A percentile compares a stretch with the other conserved stretches of the same genome.
These are phyloP conservation scores for Neotoma lepida DNA, from an alignment of 2,113 vertebrate genomes.

Conservation along the genomic window DNA sequence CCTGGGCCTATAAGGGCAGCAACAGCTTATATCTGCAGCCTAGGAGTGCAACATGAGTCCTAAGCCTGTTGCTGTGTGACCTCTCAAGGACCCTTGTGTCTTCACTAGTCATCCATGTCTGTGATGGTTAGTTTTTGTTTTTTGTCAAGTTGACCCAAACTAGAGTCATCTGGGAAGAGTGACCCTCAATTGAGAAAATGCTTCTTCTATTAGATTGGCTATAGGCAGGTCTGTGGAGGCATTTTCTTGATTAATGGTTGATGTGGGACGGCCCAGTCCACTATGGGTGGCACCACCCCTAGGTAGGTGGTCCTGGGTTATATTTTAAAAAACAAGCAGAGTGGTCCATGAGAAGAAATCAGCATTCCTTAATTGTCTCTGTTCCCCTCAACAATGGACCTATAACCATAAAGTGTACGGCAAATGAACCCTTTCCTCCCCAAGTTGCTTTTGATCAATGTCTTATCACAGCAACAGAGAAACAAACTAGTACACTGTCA, in stretches of 20 bases:
- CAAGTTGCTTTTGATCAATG: background rate
- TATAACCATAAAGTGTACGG: background rate
- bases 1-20: background rate
- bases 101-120: too few relatives aligned
- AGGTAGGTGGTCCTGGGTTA: background rate
- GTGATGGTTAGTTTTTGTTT: background rate
- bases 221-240: background rate
- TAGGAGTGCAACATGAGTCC: background rate
- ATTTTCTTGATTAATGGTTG: background rate
- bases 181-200: background rate
- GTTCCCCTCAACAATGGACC: background rate
- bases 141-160: background rate
- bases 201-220: background rate
- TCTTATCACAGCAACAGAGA: background rate
- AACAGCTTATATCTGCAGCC: accelerated
- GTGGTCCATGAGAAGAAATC: background rate
- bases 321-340: background rate
- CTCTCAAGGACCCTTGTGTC: background rate
- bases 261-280: background rate
- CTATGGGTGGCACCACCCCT: background rate
- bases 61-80: accelerated
- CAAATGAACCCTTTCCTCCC: background rate
- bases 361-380: background rate
- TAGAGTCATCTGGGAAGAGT: background rate
- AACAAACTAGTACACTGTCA: background rate